Evolutionary conservation across 2,797 vertebrate genomes (phyloP), one percentile per base, ranked within the genome.

Genomic region (Naso thynnoides): DNA sequence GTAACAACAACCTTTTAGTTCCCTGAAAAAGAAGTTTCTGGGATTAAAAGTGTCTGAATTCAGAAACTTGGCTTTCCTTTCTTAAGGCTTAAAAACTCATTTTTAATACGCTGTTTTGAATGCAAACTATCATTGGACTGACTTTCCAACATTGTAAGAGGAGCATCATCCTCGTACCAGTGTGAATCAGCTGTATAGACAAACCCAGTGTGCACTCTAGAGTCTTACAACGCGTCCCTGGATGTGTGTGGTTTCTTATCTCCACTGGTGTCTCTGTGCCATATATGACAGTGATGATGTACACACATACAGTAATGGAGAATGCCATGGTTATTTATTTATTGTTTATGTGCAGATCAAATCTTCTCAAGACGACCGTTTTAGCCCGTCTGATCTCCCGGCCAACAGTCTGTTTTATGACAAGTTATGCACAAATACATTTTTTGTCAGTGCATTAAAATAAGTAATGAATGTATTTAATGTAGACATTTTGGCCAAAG

Each of bases 151-250:
- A 45, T 55, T 70, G 79, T 33, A 53, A 70, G 44, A 36, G 2
- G 24, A 64, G 21, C 54, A 23, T 48, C 61, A 36, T 75, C 71
- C 49, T 15, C 4, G 56, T 56, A 63, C 47, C 21, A 15, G 61
- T 78, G 57, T 72, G 27, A 85, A 59, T 65, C 70, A 15, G 62
- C 21, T 77, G 74, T 79, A 76, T 33, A 77, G 71, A 81, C 53
- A 13, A 86, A 87, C 67, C 76, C 75, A 79, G 77, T 86, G 86
- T 91, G 85, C 89, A 93, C 92, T 92, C 86, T 87, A 72, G 90
- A 94, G 91, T 94, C 94, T 94, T 94, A 94, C 71, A n/a, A 55
- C 3, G 83, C 71, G 53, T 83, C 83, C 83, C 73, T 73, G 78
- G 72, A 75, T 73, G 81, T 83, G 36, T 74, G 81, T 73, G 64